Conservation (phyloP, 2,797 vertebrate genomes). For the Xenops minutus region DNA sequence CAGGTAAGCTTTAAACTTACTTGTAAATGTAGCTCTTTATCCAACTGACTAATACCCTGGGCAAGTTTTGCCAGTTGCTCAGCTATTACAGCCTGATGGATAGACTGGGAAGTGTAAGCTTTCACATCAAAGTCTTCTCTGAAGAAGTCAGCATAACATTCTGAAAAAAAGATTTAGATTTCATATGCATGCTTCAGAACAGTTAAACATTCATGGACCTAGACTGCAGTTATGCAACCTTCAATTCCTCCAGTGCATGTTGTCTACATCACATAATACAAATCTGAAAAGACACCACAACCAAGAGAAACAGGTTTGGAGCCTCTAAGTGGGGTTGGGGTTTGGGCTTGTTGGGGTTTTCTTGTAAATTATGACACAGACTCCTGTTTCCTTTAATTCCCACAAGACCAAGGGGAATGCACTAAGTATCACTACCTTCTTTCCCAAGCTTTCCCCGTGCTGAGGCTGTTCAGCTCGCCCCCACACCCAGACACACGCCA, state of each 20-base stretch:
- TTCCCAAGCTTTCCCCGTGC: background rate
- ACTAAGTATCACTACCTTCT: background rate
- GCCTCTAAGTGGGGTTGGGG: background rate
- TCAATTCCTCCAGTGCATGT: background rate
- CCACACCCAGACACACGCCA: background rate
- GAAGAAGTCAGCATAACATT: slow-evolving; percentile 90
- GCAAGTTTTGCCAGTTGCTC: slow-evolving; percentile 93
- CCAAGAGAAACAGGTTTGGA: background rate
- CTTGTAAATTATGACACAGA: background rate
- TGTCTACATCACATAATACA: background rate
- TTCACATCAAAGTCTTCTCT: slow-evolving; percentile 91
- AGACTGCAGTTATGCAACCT: background rate
- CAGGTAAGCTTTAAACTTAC: slow-evolving; percentile 69
- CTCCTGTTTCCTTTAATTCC: fast-evolving
- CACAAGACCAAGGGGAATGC: background rate
- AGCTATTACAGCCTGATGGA: slow-evolving; percentile 92
- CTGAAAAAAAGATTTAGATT: slow-evolving; percentile 69
- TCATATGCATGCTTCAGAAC: background rate
- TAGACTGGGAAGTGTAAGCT: slow-evolving; percentile 91
- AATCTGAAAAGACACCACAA: background rate
- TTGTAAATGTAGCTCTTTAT: slow-evolving; percentile 95
- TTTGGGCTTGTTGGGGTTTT: background rate
- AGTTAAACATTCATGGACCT: background rate
- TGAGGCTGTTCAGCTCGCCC: background rate
- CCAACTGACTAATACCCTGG: slow-evolving; percentile 95